A percentile compares a stretch with the other conserved stretches of the same genome.
Conservation (phyloP, 2,888 invertebrate species). For the Myathropa florea region DNA sequence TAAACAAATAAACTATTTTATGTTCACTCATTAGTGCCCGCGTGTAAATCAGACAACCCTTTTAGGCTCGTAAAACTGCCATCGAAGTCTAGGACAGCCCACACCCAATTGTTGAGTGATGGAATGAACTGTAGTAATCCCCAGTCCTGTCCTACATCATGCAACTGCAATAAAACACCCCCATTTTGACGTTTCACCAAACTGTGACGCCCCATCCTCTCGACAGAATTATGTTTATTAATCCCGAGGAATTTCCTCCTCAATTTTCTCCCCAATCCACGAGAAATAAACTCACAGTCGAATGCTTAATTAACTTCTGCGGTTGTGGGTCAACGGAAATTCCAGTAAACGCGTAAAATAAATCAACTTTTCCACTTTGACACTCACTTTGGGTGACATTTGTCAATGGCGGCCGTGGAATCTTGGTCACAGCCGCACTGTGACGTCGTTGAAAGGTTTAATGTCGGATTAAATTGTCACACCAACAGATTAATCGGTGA, state of each 20-base stretch:
- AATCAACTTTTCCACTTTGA: slow-evolving; percentile 37
- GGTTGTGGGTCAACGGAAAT: slow-evolving; percentile 46
- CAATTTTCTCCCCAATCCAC: neutral
- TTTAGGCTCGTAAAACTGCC: slow-evolving; percentile 21
- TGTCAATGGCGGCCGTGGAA: slow-evolving; percentile 1
- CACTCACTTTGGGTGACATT: slow-evolving; percentile 27
- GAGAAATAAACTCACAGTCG: neutral
- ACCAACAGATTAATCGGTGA: slow-evolving; percentile 31
- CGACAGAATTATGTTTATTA: slow-evolving; percentile 31
- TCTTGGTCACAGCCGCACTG: neutral
- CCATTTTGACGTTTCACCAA: slow-evolving; percentile 21
- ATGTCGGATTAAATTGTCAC: slow-evolving; percentile 54
- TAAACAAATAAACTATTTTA: slow-evolving; percentile 18
- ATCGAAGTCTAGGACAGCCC: neutral
- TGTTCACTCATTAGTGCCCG: slow-evolving; percentile 26
- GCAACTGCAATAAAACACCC: slow-evolving; percentile 48
- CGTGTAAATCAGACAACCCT: slow-evolving; percentile 28
- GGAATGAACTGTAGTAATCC: slow-evolving; percentile 31
- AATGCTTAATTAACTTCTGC: slow-evolving; percentile 31
- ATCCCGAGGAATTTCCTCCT: slow-evolving; percentile 10
- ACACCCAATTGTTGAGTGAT: slow-evolving; percentile 11
- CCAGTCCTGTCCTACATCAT: slow-evolving; percentile 33
- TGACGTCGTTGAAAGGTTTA: neutral
- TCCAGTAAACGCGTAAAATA: slow-evolving; percentile 50
- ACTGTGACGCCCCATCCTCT: slow-evolving; percentile 25